phyloP scores from a whole-genome alignment of 2,888 invertebrate genomes.

The Pheosia tremula region DNA sequence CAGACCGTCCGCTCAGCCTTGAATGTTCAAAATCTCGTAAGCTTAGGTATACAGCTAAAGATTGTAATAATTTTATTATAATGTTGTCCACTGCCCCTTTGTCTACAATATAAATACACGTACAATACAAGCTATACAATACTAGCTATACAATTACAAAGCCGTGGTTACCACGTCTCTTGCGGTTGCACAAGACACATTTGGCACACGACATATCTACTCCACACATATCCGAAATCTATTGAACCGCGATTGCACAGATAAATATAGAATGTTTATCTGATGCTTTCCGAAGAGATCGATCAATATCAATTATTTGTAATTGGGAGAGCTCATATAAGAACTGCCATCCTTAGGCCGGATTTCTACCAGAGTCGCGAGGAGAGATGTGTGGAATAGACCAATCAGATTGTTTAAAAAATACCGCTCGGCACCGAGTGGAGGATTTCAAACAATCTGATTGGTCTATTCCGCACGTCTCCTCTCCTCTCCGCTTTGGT shows the following conservation, averaged over 20 bases:
- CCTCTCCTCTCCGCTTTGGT: no score
- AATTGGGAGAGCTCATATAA: neutral
- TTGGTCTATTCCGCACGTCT: no score
- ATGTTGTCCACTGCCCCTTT: neutral
- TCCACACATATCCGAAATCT: conserved; percentile 20
- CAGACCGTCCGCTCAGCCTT: no score
- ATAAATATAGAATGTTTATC: conserved; percentile 28
- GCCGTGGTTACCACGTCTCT: conserved; percentile 21
- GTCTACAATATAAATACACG: neutral
- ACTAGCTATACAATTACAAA: conserved; percentile 21
- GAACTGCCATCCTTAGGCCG: neutral
- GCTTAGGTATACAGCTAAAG: neutral
- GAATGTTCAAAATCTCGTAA: no score
- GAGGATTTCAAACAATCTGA: no score
- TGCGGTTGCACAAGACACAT: conserved; percentile 34
- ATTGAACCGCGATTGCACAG: conserved; percentile 25
- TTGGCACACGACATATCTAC: conserved; percentile 20
- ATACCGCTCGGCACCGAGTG: no score
- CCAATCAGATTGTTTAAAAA: no score
- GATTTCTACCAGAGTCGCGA: no score
- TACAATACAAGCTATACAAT: conserved; percentile 11
- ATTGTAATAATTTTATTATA: neutral
- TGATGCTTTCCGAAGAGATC: conserved; percentile 3
- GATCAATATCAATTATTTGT: neutral
- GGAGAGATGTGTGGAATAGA: no score